Conservation (phyloP, 2,797 vertebrate genomes). For the Chrysocyon brachyurus region DNA sequence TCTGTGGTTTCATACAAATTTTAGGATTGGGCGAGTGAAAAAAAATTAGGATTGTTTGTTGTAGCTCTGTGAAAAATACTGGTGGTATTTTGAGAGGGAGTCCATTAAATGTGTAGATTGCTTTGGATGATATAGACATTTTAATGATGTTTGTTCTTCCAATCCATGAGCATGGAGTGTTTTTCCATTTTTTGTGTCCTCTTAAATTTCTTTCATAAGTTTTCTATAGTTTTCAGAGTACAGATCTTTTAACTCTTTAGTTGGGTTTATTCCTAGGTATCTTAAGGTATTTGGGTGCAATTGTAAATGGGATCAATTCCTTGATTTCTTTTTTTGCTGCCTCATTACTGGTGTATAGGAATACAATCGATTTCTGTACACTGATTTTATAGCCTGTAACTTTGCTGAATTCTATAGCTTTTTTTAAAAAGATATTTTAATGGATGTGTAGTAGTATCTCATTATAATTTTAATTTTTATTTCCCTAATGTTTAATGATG, state of each 20-base stretch:
- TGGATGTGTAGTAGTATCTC: not conserved
- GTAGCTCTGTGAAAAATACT: not conserved
- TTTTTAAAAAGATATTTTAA: not conserved
- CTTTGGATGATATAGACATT: not conserved
- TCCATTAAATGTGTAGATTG: not conserved
- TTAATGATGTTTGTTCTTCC: not conserved
- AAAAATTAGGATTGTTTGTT: not conserved
- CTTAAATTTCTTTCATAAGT: not conserved
- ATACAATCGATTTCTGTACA: not conserved
- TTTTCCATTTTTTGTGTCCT: not conserved
- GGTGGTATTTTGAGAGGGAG: not conserved
- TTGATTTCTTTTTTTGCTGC: not conserved
- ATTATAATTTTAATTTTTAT: not conserved
- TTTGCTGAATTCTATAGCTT: not conserved
- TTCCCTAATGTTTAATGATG: not conserved
- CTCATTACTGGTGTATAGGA: not conserved
- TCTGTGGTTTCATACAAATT: not conserved
- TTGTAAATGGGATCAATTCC: not conserved
- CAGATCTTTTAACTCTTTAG: not conserved
- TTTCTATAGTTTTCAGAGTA: not conserved
- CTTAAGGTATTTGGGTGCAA: not conserved
- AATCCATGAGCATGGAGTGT: not conserved
- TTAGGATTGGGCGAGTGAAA: not conserved
- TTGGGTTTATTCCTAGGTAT: not conserved
- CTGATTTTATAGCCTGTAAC: not conserved